Evolutionary conservation across 1,140 invertebrate species (phyloP).

Genomic region (Cotesia glomerata): DNA sequence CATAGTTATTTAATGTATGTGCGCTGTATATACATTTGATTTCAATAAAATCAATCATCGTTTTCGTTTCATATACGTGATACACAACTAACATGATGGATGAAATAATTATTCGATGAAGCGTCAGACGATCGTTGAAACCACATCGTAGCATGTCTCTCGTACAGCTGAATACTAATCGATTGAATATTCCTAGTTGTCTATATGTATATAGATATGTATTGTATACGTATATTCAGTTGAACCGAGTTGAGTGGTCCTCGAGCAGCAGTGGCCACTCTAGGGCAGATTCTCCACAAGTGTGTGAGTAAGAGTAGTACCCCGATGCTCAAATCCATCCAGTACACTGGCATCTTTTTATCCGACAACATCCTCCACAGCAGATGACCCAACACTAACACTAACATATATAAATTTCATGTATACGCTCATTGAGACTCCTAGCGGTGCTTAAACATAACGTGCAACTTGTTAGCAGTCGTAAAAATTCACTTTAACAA

Average conservation of each 20-base stretch:
- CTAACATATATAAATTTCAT: too few species aligned
- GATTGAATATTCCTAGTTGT: neutral
- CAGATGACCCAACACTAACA: too few species aligned
- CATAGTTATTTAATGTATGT: too few species aligned
- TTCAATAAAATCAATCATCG: neutral
- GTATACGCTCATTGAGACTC: too few species aligned
- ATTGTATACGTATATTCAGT: neutral
- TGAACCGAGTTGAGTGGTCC: neutral
- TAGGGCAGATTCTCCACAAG: neutral
- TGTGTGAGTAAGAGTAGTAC: neutral
- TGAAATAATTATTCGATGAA: conserved; percentile 2
- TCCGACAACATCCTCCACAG: too few species aligned
- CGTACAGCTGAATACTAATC: neutral
- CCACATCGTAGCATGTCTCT: neutral
- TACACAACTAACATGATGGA: neutral
- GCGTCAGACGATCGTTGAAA: neutral
- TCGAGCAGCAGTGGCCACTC: neutral
- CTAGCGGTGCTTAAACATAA: neutral
- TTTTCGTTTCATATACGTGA: neutral
- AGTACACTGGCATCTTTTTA: too few species aligned
- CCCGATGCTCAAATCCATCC: neutral
- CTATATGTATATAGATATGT: neutral
- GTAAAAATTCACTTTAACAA: neutral
- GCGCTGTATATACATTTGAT: too few species aligned
- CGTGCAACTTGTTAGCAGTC: neutral